Evolutionary conservation across 2,888 invertebrate species (phyloP).

Genomic region (Tinea semifulvella): DNA sequence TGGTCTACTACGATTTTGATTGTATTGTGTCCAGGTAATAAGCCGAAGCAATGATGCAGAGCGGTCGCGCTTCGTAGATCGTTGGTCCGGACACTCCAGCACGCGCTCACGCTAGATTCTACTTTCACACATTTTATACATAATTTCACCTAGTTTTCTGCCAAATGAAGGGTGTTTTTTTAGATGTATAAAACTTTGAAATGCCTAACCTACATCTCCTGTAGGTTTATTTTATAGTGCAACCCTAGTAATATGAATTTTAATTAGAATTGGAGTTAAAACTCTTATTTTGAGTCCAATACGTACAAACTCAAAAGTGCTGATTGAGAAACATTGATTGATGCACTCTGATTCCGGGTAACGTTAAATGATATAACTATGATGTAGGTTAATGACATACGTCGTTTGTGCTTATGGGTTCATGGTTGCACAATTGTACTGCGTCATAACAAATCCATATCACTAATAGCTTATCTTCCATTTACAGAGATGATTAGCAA

Average conservation of each 20-base stretch:
- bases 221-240: too few species aligned
- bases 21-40: conserved; percentile 18
- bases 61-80: conserved; percentile 38
- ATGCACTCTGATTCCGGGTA: not conserved
- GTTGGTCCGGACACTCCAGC: conserved; percentile 24
- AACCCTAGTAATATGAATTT: too few species aligned
- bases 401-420: conserved; percentile 1
- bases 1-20: too few species aligned
- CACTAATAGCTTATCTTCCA: too few species aligned
- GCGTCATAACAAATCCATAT: not conserved
- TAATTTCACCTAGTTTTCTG: conserved; percentile 47
- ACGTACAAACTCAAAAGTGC: too few species aligned
- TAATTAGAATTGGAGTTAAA: too few species aligned
- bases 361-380: not conserved
- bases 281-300: too few species aligned
- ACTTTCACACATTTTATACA: conserved; percentile 48
- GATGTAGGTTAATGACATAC: conserved; percentile 5
- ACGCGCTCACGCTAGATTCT: conserved; percentile 30
- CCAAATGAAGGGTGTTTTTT: too few species aligned
- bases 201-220: too few species aligned
- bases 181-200: too few species aligned
- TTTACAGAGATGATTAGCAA: too few species aligned
- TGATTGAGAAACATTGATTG: not conserved
- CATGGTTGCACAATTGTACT: conserved; percentile 7
- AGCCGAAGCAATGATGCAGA: conserved; percentile 34